Percentiles rank a stretch among this genome's conserved stretches.
phyloP scores from a whole-genome alignment of 2,797 vertebrate genomes.

The Carcharodon carcharias region DNA sequence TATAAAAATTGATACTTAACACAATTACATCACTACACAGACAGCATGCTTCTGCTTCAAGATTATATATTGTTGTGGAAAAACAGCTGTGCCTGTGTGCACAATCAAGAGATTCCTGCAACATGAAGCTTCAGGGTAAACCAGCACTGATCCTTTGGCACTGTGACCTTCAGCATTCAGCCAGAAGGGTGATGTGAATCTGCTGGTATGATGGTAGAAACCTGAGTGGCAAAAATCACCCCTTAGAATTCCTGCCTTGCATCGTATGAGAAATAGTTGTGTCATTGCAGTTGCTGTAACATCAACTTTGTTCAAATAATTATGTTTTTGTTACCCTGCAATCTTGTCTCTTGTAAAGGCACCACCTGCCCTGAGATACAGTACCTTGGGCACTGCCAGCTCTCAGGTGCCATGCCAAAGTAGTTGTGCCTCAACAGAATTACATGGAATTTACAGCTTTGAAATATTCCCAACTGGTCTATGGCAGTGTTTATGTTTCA shows the following conservation, averaged over 20 bases:
- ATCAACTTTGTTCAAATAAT: neutral
- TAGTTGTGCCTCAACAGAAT: neutral
- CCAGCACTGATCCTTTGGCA: neutral
- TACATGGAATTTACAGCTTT: too few relatives aligned
- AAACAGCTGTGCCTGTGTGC: neutral
- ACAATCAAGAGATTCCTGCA: neutral
- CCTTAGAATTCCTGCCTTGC: neutral
- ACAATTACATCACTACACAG: neutral
- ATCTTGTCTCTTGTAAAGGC: neutral
- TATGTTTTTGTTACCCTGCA: neutral
- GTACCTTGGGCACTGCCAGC: neutral
- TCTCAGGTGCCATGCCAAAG: neutral
- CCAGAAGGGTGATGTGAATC: neutral
- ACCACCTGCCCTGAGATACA: neutral
- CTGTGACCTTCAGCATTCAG: neutral
- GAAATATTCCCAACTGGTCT: too few relatives aligned
- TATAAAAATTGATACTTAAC: neutral
- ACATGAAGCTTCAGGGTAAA: neutral
- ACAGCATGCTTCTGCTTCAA: neutral
- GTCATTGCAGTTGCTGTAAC: neutral
- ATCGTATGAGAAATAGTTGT: neutral
- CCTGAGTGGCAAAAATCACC: neutral
- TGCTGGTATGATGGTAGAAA: neutral
- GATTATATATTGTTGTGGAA: neutral
- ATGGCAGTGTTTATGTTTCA: too few relatives aligned